Conservation (phyloP, 2,797 vertebrate species). For the Falco novaeseelandiae region DNA sequence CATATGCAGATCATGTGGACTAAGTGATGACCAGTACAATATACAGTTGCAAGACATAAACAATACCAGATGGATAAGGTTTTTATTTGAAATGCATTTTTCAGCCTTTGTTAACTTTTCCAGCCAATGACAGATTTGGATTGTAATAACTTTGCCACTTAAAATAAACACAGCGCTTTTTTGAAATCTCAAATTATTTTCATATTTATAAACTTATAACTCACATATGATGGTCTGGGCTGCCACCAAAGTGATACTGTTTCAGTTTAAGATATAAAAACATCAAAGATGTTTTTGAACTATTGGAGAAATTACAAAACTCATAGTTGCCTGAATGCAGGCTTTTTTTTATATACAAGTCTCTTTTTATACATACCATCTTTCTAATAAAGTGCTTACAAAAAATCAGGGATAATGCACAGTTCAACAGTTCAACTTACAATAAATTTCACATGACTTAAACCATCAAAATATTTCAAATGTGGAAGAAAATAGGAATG, state of each 20-base stretch:
- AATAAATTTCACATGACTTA: neutral
- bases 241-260: slow-evolving; percentile 40
- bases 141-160: slow-evolving; percentile 39
- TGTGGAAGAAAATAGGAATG: neutral
- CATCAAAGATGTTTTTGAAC: slow-evolving; percentile 72
- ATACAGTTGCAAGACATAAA: slow-evolving; percentile 27
- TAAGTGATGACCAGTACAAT: slow-evolving; percentile 16
- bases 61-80: slow-evolving; percentile 40
- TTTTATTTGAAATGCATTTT: slow-evolving; percentile 33
- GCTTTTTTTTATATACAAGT: neutral
- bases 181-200: slow-evolving; percentile 56
- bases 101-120: slow-evolving; percentile 31
- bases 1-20: slow-evolving; percentile 2
- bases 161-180: slow-evolving; percentile 51
- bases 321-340: slow-evolving; percentile 8
- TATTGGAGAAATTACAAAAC: slow-evolving; percentile 56
- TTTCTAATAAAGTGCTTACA: slow-evolving; percentile 12
- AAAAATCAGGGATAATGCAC: neutral
- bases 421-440: slow-evolving; percentile 53
- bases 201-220: slow-evolving; percentile 59
- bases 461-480: neutral
- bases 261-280: slow-evolving; percentile 67
- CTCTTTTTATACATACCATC: slow-evolving; percentile 36
- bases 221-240: slow-evolving; percentile 37
- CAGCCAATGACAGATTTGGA: slow-evolving; percentile 38